Conservation (phyloP, 2,888 invertebrate genomes). For the Tipula unca region DNA sequence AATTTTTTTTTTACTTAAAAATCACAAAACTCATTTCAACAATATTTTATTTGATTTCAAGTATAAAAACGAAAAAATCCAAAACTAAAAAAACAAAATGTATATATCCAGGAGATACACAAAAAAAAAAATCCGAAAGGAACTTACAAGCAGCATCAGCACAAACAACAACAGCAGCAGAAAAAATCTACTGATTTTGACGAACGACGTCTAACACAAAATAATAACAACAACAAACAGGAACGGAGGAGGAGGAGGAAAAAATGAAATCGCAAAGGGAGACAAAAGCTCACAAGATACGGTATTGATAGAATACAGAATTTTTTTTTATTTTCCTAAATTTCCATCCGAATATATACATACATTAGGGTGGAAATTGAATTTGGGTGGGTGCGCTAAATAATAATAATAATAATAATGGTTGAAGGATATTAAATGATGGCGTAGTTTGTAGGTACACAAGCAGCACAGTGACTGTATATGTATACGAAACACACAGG, state of each 20-base stretch:
- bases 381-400: constrained; percentile 14
- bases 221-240: not conserved
- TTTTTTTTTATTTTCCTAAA: not conserved
- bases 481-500: not conserved
- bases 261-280: not conserved
- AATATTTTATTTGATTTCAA: constrained; percentile 8
- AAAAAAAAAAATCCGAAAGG: not conserved
- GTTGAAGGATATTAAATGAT: constrained; percentile 14
- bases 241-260: not conserved
- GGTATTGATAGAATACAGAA: not conserved
- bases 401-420: constrained; percentile 1
- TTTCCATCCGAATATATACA: not conserved
- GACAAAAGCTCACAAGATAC: not conserved
- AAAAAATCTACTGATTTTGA: not conserved
- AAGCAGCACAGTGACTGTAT: not conserved
- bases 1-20: not conserved
- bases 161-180: not conserved
- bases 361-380: constrained; percentile 8
- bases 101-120: not conserved
- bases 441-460: not conserved
- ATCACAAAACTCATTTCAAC: constrained; percentile 1
- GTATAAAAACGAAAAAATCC: not conserved
- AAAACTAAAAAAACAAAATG: not conserved
- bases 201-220: not conserved
- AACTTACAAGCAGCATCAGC: not conserved